Conservation (phyloP, 2,888 invertebrate genomes). For the Altica lythri region DNA sequence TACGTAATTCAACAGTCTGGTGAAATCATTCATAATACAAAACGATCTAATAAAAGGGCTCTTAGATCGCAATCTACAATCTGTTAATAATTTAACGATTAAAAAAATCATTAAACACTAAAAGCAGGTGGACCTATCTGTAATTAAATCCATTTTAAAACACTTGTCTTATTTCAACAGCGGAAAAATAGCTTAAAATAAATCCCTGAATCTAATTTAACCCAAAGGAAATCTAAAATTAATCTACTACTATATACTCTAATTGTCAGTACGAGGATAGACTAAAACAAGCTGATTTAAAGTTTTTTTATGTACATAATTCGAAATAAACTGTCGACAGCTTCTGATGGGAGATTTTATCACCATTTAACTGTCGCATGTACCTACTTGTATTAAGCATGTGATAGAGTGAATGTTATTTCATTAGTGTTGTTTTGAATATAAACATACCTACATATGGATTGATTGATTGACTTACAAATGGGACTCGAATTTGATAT, state of each 20-base stretch:
- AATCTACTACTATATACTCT: slow-evolving; percentile 19
- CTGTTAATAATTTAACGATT: too few relatives aligned
- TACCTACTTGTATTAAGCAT: slow-evolving; percentile 6
- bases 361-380: slow-evolving; percentile 5
- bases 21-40: too few relatives aligned
- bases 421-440: not conserved
- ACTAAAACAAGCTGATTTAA: slow-evolving; percentile 17
- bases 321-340: slow-evolving; percentile 19
- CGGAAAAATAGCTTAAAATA: not conserved
- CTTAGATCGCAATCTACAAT: too few relatives aligned
- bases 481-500: not conserved
- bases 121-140: too few relatives aligned
- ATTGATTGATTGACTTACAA: slow-evolving; percentile 1
- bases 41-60: too few relatives aligned
- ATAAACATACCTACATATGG: slow-evolving; percentile 5
- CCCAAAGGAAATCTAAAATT: slow-evolving; percentile 2
- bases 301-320: slow-evolving; percentile 19
- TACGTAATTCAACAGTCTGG: too few relatives aligned
- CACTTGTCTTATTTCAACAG: slow-evolving; percentile 3
- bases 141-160: too few relatives aligned
- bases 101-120: too few relatives aligned
- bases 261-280: slow-evolving; percentile 21
- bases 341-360: slow-evolving; percentile 22
- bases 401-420: not conserved
- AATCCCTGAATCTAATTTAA: slow-evolving; percentile 1